Conservation (phyloP, 2,888 invertebrate species). For the Rhodophaea formosa region DNA sequence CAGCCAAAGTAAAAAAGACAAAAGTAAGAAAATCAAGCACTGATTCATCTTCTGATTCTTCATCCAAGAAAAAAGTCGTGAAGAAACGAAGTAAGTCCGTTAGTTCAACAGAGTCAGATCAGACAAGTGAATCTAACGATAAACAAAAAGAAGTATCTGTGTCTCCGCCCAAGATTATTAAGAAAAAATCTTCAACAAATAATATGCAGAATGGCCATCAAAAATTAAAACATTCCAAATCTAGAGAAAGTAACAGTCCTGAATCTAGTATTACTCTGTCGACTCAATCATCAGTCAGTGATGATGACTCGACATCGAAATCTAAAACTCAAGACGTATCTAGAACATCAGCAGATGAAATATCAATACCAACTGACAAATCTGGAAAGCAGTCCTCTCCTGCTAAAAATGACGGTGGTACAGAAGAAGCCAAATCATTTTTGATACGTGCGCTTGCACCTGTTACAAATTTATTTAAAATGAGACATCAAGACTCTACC, state of each 20-base stretch:
- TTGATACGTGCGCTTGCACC: constrained; percentile 87
- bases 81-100: constrained; percentile 70
- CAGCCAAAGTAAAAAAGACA: constrained; percentile 56
- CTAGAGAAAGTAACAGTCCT: constrained; percentile 68
- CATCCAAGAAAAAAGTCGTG: constrained; percentile 62
- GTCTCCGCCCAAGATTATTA: constrained; percentile 44
- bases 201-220: constrained; percentile 52
- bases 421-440: constrained; percentile 87
- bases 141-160: constrained; percentile 38
- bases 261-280: constrained; percentile 77
- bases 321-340: constrained; percentile 65
- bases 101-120: constrained; percentile 70
- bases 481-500: constrained; percentile 76
- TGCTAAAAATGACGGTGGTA: constrained; percentile 64
- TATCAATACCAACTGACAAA: constrained; percentile 75
- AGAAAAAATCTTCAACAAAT: constrained; percentile 47
- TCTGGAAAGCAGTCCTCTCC: constrained; percentile 78
- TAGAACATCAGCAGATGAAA: constrained; percentile 82
- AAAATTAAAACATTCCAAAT: constrained; percentile 65
- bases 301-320: constrained; percentile 64
- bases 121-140: constrained; percentile 51
- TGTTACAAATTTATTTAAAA: constrained; percentile 87
- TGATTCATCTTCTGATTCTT: constrained; percentile 63
- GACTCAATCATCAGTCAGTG: constrained; percentile 75
- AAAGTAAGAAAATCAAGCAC: constrained; percentile 67